Percentiles rank a stretch among this genome's conserved stretches.
These are phyloP conservation scores for Tetrapedia diversipes DNA, from an alignment of 2,888 invertebrate genomes.

Conservation along the genomic window DNA sequence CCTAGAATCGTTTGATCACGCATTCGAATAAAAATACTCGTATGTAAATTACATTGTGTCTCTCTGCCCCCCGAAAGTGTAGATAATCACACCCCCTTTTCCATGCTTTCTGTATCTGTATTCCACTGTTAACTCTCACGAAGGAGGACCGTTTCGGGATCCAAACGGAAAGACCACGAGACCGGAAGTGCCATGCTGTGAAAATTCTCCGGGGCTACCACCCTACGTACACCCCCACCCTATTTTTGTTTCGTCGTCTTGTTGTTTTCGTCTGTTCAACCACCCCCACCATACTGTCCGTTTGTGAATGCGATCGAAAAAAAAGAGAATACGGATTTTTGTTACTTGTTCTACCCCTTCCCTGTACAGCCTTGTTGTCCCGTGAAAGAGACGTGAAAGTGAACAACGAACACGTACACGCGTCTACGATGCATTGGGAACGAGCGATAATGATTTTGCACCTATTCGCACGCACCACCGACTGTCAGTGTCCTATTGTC, in stretches of 20 bases:
- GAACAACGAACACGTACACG: conserved; percentile 65
- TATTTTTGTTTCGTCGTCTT: background rate
- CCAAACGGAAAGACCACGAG: conserved; percentile 58
- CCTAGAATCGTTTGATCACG: background rate
- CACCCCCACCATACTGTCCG: background rate
- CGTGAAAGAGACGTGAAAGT: conserved; percentile 80
- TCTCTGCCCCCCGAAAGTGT: conserved; percentile 12
- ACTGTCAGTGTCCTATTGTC: conserved; percentile 71
- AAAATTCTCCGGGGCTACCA: conserved; percentile 70
- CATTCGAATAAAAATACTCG: conserved; percentile 24
- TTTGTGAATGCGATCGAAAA: conserved; percentile 28
- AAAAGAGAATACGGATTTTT: conserved; percentile 13
- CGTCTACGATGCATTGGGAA: conserved; percentile 58
- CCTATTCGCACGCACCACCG: conserved; percentile 84
- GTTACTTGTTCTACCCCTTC: conserved; percentile 6
- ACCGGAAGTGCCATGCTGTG: conserved; percentile 79
- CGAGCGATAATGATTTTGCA: conserved; percentile 85
- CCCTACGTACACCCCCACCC: conserved; percentile 9
- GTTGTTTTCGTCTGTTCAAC: conserved; percentile 1
- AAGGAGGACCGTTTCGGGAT: conserved; percentile 75
- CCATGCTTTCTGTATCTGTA: conserved; percentile 62
- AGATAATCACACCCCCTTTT: conserved; percentile 35
- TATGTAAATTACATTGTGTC: conserved; percentile 16
- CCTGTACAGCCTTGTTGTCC: background rate
- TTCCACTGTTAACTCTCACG: conserved; percentile 79